Evolutionary conservation across 2,113 vertebrate species (phyloP).

Genomic region (Otolemur garnettii): DNA sequence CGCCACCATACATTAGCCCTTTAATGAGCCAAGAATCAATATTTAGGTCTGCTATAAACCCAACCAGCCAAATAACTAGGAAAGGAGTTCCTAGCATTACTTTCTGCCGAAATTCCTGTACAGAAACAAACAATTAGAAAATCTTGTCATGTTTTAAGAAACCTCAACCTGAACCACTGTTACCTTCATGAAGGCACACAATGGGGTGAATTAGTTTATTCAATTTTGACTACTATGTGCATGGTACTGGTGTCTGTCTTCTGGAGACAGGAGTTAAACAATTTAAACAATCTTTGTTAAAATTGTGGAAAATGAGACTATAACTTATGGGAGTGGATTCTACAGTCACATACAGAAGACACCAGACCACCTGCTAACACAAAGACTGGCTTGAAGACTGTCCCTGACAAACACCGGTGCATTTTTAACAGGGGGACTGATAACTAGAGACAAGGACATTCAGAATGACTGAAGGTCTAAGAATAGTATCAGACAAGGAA

Average conservation of each 20-base stretch:
- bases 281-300: conserved; percentile 36
- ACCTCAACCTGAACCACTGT: background rate
- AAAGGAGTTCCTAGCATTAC: conserved; percentile 99
- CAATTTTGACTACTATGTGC: background rate
- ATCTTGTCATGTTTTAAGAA: conserved; percentile 68
- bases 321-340: conserved; percentile 21
- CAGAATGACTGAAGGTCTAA: background rate
- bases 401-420: background rate
- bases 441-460: background rate
- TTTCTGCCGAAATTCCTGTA: conserved; percentile 98
- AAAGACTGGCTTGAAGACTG: background rate
- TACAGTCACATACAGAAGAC: background rate
- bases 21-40: conserved; percentile 99
- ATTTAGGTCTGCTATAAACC: conserved; percentile 98
- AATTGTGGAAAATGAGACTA: background rate
- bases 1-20: conserved; percentile 96
- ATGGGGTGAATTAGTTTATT: background rate
- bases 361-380: background rate
- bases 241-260: conserved; percentile 31
- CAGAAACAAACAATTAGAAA: conserved; percentile 80
- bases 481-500: background rate
- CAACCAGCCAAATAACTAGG: conserved; percentile 98
- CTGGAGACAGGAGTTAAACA: background rate
- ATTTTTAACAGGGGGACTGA: background rate
- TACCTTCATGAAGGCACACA: conserved; percentile 43